Base-by-base conservation (phyloP, 2,888 invertebrate species). In the Palloptera scutellata region DNA sequence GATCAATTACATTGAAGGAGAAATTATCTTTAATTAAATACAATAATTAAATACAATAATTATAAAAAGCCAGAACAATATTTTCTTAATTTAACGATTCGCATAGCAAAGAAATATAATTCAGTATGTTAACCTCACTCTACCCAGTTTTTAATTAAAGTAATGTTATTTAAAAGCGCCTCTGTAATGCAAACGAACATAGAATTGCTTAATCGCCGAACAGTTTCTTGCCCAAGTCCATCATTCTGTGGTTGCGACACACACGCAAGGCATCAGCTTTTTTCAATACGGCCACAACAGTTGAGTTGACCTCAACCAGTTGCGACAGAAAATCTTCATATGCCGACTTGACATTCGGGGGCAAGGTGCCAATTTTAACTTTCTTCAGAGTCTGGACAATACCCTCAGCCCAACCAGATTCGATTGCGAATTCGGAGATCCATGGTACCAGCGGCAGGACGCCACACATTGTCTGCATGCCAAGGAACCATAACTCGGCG, bases 371-470 rank as follows among this genome's bases (percentile, higher is more conserved):
- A 75, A 92, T 88, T 85, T 92, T 93, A 0, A 95, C 94, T 85
- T 93, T 92, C 72, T 90, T 90, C 73, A 96, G 86, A 75, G 92
- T 92, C 77, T 91, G 91, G 62, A 94, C 88, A 66, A 96, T 95
- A 12, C 95, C 95, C 81, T 94, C 91, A 4, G 94, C 92, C 95
- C 96, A 96, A n/a, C 96, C 96, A 81, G 95, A 95, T 78, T 96
- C 96, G 69, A 96, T 91, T 5, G 94, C 92, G 85, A 95, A 95
- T 78, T 95, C 94, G 0, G 94, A 93, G 71, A 95, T 90, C 95
- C 95, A 95, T 4, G 95, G 94, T 70, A 95, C 89, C 70, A 91
- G 88, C 17, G 93, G 90, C 52, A 96, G 85, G 0, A 95, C 91
- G 43, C 91, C 90, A 78, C 94, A 91, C 88, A 96, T 91, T 1